Conservation (phyloP, 2,113 vertebrate species). For the Chinchilla lanigera region DNA sequence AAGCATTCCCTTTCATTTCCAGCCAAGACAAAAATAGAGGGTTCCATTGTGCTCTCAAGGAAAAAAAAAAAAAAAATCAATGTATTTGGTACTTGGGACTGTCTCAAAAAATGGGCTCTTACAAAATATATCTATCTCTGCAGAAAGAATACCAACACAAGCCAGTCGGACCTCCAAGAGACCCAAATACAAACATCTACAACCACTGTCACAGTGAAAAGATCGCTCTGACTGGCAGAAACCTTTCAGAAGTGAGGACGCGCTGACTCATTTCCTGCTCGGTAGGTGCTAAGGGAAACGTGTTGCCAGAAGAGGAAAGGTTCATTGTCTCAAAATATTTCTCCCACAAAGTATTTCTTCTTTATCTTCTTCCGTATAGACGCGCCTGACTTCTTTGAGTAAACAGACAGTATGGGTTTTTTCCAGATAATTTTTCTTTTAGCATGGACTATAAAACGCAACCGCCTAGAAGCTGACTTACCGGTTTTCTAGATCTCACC, state of each 20-base stretch:
- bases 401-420: slow-evolving; percentile 1
- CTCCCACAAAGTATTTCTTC: slow-evolving; percentile 27
- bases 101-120: slow-evolving; percentile 59
- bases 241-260: slow-evolving; percentile 30
- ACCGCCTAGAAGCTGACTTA: neutral
- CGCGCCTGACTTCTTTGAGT: slow-evolving; percentile 34
- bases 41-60: slow-evolving; percentile 77
- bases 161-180: slow-evolving; percentile 19
- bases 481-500: slow-evolving; percentile 13
- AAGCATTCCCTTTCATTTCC: slow-evolving; percentile 78
- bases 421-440: slow-evolving; percentile 33
- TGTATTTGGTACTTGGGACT: slow-evolving; percentile 69
- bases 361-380: slow-evolving; percentile 40
- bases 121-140: slow-evolving; percentile 29
- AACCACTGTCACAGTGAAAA: slow-evolving; percentile 15
- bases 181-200: slow-evolving; percentile 7
- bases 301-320: slow-evolving; percentile 47
- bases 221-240: neutral
- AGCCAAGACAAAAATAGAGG: slow-evolving; percentile 81
- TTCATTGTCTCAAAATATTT: slow-evolving; percentile 44
- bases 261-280: slow-evolving; percentile 59
- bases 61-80: slow-evolving; percentile 59
- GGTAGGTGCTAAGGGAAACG: slow-evolving; percentile 13
- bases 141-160: neutral
- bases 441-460: neutral